phyloP scores from a whole-genome alignment of 2,113 vertebrate species.

The Craseonycteris thonglongyai region DNA sequence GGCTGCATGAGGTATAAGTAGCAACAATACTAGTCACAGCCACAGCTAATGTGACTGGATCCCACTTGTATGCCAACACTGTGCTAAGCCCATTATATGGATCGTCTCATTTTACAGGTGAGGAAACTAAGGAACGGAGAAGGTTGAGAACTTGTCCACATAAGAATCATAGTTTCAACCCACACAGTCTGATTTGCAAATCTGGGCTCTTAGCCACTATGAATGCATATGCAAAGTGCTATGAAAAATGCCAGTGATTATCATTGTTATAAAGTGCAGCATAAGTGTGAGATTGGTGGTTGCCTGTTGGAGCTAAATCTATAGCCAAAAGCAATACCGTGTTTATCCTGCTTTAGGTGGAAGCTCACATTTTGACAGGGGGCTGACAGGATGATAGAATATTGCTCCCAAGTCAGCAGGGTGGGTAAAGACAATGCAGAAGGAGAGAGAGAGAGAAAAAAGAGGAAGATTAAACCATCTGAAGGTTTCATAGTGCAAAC shows the following conservation, averaged over 20 bases:
- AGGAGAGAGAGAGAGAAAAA: background rate
- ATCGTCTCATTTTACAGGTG: background rate
- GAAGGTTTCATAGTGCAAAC: background rate
- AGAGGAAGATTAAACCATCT: background rate
- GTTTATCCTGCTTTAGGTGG: background rate
- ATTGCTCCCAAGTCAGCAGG: constrained; percentile 15
- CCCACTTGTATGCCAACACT: background rate
- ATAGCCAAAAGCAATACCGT: background rate
- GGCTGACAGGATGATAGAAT: constrained; percentile 43
- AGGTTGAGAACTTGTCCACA: background rate
- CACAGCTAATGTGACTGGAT: background rate
- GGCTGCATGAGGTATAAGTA: background rate
- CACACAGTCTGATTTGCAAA: background rate
- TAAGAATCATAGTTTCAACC: background rate
- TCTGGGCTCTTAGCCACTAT: background rate
- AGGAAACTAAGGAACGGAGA: background rate
- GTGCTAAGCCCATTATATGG: background rate
- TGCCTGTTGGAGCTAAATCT: constrained; percentile 9
- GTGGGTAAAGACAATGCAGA: constrained; percentile 10
- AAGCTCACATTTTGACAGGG: constrained; percentile 16
- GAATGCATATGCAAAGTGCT: background rate
- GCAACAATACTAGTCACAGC: background rate
- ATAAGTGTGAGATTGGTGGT: background rate
- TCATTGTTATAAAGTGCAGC: background rate
- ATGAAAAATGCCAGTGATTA: background rate